Evolutionary conservation across 64 coral and sea anemone genomes (phyloP), one percentile per base, ranked within the genome.

Genomic region (Stylophora pistillata): DNA sequence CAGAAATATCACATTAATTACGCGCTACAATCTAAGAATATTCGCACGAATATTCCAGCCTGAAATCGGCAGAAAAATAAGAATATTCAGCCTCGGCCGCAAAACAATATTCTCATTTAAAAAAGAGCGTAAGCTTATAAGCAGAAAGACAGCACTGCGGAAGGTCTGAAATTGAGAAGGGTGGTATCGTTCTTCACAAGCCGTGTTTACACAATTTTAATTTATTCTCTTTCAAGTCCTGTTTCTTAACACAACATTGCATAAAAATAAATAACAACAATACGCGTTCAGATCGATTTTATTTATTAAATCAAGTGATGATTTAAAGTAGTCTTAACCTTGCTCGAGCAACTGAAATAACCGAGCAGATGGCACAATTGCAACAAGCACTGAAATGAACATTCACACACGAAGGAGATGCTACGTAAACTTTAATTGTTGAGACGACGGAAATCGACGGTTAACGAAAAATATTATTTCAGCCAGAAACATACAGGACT

Each of bases 291-390:
- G 13, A 52, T 53, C 20, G 74, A 55, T 76, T 76, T 76, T 15
- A 76, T 76, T 73, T 53, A 76, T 55, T 76, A 20, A 76, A 76
- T 54, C 33, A 76, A 76, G 74, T 76, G 30, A 76, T 53, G 53
- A 76, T 47, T 76, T 76, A 47, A 76, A 76, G 27, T 20, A 76
- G 74, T 76, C 74, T 76, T 76, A 15, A 76, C 33, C 74, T 54
- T 76, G 74, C 74, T 76, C 33, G 74, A 76, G 74, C 27, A 76
- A 76, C 74, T 76, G 33, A 76, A 76, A 76, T 53, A 76, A 52
- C 74, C 32, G 33, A 52, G 74, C 74, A 76, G 74, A 76, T 76
- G 74, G 74, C 74, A 52, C 74, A 13, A 58, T 10, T 58, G 56
- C 12, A 75, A 76, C 34, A 52, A 76, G 23, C 74, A 53, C 34